Percentiles rank a stretch among this genome's conserved stretches.
These are phyloP conservation scores for Silurus lanzhouensis DNA, from an alignment of 2,797 vertebrate genomes.

Conservation along the genomic window DNA sequence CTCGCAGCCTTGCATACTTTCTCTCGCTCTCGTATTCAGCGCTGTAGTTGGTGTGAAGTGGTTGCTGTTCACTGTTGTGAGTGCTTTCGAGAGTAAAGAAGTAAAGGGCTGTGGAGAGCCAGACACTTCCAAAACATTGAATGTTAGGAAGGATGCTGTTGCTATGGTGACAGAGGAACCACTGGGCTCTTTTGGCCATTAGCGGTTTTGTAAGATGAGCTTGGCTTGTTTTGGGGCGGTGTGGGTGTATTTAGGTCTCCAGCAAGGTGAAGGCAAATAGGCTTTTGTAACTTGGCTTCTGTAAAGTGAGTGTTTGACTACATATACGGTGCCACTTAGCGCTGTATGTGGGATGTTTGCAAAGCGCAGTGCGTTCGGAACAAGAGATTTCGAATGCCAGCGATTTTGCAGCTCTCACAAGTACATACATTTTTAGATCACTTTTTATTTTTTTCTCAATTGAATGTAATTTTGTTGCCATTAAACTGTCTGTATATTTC, in stretches of 20 bases:
- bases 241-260: conserved; percentile 47
- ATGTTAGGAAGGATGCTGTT: conserved; percentile 50
- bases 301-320: conserved; percentile 13
- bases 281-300: conserved; percentile 27
- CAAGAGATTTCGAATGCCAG: background rate
- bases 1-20: background rate
- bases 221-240: conserved; percentile 37
- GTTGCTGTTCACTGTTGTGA: conserved; percentile 31
- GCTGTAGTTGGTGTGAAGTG: conserved; percentile 36
- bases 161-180: conserved; percentile 49
- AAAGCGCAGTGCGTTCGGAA: background rate
- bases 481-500: background rate
- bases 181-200: conserved; percentile 48
- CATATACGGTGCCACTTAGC: background rate
- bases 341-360: conserved; percentile 11
- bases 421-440: background rate
- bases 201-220: conserved; percentile 37
- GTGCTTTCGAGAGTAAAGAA: conserved; percentile 26
- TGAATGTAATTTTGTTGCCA: background rate
- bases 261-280: conserved; percentile 35
- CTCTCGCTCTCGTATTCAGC: background rate
- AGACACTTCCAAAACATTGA: conserved; percentile 47
- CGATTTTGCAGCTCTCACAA: background rate
- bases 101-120: conserved; percentile 44
- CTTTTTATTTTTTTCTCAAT: background rate